Base-by-base conservation (phyloP, 2,888 invertebrate genomes). In the Portevinia maculata region DNA sequence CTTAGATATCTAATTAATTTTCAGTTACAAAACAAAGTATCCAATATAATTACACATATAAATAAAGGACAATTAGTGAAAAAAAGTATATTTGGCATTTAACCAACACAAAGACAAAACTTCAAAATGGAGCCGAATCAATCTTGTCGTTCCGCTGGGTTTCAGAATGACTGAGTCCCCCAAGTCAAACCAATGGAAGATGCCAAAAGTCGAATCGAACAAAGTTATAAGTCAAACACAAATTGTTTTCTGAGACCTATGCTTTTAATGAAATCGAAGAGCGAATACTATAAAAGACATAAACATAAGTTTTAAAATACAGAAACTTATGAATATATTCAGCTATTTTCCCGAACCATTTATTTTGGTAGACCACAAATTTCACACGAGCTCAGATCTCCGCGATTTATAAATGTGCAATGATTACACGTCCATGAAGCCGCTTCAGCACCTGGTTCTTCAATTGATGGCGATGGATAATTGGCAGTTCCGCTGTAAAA, bases 371-470 rank as follows among this genome's bases (percentile, higher is more conserved):
- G 92, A 89, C 94, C 95, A 92, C 98, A 98, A 93, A 98, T 98
- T 91, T 98, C 98, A 92, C 98, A 98, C 85, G 93, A 93, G 86
- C 92, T 93, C 85, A 93, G 92, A 84, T 94, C 94, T 83, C 94
- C 92, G 84, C 94, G 93, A 92, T 99, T 99, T 89, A 97, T 94
- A 92, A 95, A 99, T 84, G 99, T 99, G 93, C 99, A 99, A 88
- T 97, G 95, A 86, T 94, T 93, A 90, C 99, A 99, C 30, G 97
- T 97, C 98, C 99, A 99, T 67, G 89, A 89, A 60, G 90, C 89
- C 37, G 91, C 90, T 55, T 85, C 86, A 37, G 85, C 86, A 76
- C 85, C 86, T 37, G 67, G 64, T 4, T 41, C 55, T 5, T 59
- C 69, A 32, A 21, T 44, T 21, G 70, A 37, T 46, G 74, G 62